Conservation (phyloP, 2,888 invertebrate genomes). For the Cosmorhoe ocellata region DNA sequence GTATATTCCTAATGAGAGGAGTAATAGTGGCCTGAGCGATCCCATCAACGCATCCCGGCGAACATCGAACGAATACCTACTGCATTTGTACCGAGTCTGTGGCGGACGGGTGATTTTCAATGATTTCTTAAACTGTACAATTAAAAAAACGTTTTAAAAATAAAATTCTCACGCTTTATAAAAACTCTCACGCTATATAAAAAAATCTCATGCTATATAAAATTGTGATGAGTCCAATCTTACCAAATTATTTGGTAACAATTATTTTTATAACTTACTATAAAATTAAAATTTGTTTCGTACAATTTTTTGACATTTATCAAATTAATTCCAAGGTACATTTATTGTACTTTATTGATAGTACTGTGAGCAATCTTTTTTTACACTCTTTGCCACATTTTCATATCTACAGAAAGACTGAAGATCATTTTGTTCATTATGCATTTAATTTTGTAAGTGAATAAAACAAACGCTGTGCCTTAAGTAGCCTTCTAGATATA, state of each 20-base stretch:
- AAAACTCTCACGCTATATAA: no score
- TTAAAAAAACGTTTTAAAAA: not conserved
- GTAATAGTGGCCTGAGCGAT: constrained; percentile 78
- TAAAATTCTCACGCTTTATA: no score
- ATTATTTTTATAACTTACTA: no score
- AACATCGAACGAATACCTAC: constrained; percentile 65
- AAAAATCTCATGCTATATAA: no score
- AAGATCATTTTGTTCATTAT: constrained; percentile 70
- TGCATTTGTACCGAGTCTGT: constrained; percentile 53
- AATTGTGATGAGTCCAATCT: no score
- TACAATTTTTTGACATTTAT: no score
- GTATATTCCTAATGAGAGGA: constrained; percentile 82
- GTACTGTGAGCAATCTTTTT: no score
- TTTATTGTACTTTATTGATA: no score
- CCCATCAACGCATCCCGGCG: constrained; percentile 77
- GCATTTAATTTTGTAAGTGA: constrained; percentile 75
- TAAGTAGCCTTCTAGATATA: constrained; percentile 55
- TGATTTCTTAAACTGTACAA: not conserved
- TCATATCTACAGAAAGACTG: constrained; percentile 76
- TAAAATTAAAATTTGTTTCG: no score
- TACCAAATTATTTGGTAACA: no score
- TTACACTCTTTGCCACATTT: constrained; percentile 38
- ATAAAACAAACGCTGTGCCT: constrained; percentile 75
- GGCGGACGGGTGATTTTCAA: constrained; percentile 4
- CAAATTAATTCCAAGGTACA: no score